Evolutionary conservation across 2,888 invertebrate genomes (phyloP).

Genomic region (Lepidonotus clava): DNA sequence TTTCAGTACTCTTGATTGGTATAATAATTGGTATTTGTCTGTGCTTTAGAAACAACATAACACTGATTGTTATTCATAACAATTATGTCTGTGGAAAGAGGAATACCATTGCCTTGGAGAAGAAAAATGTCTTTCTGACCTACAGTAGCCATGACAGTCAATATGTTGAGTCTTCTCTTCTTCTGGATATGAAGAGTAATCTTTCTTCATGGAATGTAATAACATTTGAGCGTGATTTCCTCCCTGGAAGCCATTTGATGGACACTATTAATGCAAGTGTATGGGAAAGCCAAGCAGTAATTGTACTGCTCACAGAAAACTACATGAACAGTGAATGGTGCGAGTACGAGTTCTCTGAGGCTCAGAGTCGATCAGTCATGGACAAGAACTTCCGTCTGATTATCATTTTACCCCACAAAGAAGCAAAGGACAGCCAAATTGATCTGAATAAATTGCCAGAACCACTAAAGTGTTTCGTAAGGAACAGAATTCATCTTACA

Average conservation of each 20-base stretch:
- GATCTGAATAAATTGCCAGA: background rate
- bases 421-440: too few relatives aligned
- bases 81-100: background rate
- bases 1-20: background rate
- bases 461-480: background rate
- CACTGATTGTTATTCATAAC: background rate
- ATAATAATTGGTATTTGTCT: background rate
- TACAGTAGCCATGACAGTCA: background rate
- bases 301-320: background rate
- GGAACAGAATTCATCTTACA: background rate
- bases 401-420: background rate
- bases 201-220: background rate
- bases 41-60: too few relatives aligned
- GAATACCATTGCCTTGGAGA: background rate
- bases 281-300: background rate
- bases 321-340: background rate
- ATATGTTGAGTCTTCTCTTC: background rate
- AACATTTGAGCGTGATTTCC: background rate
- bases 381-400: background rate
- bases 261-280: background rate
- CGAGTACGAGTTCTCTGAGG: conserved; percentile 15
- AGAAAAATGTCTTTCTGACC: background rate
- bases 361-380: background rate
- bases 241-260: background rate
- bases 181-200: background rate